phyloP scores from a whole-genome alignment of 1,140 invertebrate genomes.

The Anthonomus grandis region DNA sequence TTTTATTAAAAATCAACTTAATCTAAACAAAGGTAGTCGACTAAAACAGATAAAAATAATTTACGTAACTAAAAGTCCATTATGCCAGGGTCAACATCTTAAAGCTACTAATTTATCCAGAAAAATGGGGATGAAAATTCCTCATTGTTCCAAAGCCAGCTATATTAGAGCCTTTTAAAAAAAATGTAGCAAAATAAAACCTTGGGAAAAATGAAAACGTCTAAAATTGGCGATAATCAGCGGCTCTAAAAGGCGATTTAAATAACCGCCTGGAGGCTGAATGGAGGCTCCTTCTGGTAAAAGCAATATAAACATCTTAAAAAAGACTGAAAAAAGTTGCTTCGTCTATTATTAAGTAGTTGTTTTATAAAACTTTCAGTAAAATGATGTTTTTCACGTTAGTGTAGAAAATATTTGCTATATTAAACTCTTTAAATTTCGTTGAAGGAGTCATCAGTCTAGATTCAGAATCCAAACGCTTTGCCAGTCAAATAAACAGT shows the following conservation, averaged over 20 bases:
- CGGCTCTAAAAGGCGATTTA: neutral
- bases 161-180: neutral
- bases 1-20: too few species aligned
- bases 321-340: neutral
- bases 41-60: too few species aligned
- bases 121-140: too few species aligned
- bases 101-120: too few species aligned
- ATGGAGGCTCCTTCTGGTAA: neutral
- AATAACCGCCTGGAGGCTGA: neutral
- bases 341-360: neutral
- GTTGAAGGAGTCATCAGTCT: constrained; percentile 7
- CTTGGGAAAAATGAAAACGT: neutral
- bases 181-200: constrained; percentile 5
- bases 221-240: neutral
- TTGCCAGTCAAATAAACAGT: constrained; percentile 63
- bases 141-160: too few species aligned
- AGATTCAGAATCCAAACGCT: constrained; percentile 78
- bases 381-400: neutral
- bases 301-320: neutral
- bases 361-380: neutral
- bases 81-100: too few species aligned
- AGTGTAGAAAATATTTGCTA: too few species aligned
- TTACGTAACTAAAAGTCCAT: too few species aligned
- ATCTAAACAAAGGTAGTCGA: too few species aligned
- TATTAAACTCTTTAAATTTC: too few species aligned